These are phyloP conservation scores for Petrolisthes cinctipes DNA, from an alignment of 2,888 invertebrate species.

Conservation along the genomic window DNA sequence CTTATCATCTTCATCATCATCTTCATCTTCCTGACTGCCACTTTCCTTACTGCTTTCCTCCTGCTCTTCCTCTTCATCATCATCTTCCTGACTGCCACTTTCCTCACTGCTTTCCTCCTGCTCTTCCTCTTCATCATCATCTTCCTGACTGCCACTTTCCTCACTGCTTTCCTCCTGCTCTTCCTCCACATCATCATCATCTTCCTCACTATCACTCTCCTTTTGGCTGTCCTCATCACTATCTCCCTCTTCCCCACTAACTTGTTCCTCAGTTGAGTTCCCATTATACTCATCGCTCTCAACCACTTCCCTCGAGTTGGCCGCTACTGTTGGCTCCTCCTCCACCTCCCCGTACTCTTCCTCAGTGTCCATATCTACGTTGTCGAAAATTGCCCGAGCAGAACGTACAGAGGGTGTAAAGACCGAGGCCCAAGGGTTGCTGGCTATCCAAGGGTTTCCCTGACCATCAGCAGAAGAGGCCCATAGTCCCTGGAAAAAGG, in stretches of 20 bases:
- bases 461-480: not conserved
- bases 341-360: slow-evolving; percentile 11
- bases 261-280: not conserved
- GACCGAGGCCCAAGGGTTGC: not conserved
- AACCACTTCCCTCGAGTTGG: not conserved
- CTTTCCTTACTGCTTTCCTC: not conserved
- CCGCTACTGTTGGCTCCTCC: not conserved
- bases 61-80: not conserved
- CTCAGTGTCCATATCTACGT: slow-evolving; percentile 4
- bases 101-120: not conserved
- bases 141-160: not conserved
- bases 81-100: not conserved
- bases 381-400: slow-evolving; percentile 4
- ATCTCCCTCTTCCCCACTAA: too few species aligned
- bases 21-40: not conserved
- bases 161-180: not conserved
- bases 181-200: slow-evolving; percentile 15
- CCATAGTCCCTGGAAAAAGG: slow-evolving; percentile 11
- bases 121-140: not conserved
- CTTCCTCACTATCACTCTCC: not conserved
- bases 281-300: not conserved
- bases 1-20: not conserved
- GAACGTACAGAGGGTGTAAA: not conserved
- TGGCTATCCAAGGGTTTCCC: not conserved
- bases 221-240: not conserved